Evolutionary conservation across 2,113 vertebrate genomes (phyloP).

Genomic region (Syrrhaptes paradoxus): DNA sequence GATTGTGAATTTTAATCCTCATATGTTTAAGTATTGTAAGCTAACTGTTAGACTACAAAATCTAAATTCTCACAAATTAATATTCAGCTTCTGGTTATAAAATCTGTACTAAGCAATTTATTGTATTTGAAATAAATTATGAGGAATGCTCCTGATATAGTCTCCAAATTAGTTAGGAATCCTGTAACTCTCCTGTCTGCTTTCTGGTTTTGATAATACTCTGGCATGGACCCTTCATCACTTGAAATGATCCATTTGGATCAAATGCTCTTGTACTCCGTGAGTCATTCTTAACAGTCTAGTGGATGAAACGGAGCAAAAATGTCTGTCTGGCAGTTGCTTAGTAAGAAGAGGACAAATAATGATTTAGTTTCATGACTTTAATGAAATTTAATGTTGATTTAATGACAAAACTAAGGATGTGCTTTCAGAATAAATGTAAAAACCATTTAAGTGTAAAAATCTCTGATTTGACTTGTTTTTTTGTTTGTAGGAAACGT

Average conservation of each 20-base stretch:
- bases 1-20: not conserved
- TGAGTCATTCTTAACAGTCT: not conserved
- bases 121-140: not conserved
- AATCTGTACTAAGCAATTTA: rapidly evolving
- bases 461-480: slow-evolving; percentile 47
- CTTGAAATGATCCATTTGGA: not conserved
- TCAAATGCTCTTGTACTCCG: not conserved
- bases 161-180: not conserved
- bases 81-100: not conserved
- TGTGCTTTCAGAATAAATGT: slow-evolving; percentile 23
- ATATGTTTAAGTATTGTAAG: not conserved
- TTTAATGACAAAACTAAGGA: not conserved
- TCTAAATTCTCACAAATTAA: not conserved
- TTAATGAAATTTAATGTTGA: not conserved
- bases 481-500: slow-evolving; percentile 60
- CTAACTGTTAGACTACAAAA: not conserved
- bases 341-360: not conserved
- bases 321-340: not conserved
- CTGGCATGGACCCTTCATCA: rapidly evolving
- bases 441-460: not conserved
- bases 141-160: not conserved
- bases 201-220: not conserved
- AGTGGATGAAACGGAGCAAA: not conserved
- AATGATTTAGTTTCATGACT: not conserved
- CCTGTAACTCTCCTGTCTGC: not conserved